These are phyloP conservation scores for Megaustenia siamemsis DNA, from an alignment of 2,888 invertebrate genomes.

Conservation along the genomic window DNA sequence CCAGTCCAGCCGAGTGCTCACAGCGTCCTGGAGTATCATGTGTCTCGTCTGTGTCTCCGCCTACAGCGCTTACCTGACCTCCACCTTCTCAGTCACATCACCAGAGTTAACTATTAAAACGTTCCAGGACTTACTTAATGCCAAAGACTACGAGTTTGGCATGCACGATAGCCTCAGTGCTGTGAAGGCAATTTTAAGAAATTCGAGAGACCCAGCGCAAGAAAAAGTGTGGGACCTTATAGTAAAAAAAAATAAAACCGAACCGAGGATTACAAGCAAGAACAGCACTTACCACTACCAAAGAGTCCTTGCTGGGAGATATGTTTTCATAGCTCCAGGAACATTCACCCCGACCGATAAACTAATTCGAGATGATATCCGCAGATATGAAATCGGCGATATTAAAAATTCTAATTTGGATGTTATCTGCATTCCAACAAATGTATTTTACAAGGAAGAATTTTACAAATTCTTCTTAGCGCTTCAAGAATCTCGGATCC, in stretches of 20 bases:
- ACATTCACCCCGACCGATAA: neutral
- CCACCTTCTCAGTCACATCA: slow-evolving; percentile 7
- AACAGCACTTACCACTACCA: neutral
- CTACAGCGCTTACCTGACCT: slow-evolving; percentile 28
- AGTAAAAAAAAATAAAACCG: neutral
- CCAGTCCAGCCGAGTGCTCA: slow-evolving; percentile 18
- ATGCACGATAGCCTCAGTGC: neutral
- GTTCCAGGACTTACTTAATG: neutral
- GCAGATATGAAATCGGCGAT: neutral
- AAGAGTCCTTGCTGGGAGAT: neutral
- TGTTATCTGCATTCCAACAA: neutral
- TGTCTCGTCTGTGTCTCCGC: neutral
- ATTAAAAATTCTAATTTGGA: neutral
- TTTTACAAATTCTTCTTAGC: neutral
- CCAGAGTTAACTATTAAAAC: neutral
- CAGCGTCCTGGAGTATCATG: slow-evolving; percentile 5
- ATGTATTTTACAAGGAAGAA: neutral
- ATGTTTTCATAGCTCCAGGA: neutral
- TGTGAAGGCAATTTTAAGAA: neutral
- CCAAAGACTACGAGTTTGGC: neutral
- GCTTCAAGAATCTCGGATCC: neutral
- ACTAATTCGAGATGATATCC: neutral
- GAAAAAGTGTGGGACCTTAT: neutral
- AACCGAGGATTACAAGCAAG: neutral
- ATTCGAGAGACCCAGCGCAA: neutral